phyloP scores from a whole-genome alignment of 2,797 vertebrate genomes.

The Rhadinocentrus ornatus region DNA sequence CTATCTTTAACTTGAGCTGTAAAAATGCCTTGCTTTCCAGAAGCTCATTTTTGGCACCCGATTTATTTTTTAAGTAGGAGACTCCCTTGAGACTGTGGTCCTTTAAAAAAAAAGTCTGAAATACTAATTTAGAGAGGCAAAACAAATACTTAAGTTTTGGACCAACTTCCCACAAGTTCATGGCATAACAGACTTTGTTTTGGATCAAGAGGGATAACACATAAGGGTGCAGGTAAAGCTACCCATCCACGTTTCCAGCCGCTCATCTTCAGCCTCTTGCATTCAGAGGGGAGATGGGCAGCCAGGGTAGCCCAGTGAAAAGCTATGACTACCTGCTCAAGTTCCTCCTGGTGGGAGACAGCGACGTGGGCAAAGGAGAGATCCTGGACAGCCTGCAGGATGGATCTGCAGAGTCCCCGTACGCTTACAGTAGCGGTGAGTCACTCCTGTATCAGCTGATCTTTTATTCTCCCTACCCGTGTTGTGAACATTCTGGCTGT shows the following conservation, averaged over 20 bases:
- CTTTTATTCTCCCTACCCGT: not conserved
- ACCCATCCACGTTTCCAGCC: conserved; percentile 14
- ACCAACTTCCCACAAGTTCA: conserved; percentile 24
- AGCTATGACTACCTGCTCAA: conserved; percentile 98
- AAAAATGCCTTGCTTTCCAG: conserved; percentile 25
- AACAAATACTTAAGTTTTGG: conserved; percentile 21
- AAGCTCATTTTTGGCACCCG: conserved; percentile 21
- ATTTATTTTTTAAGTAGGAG: conserved; percentile 14
- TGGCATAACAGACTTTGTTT: conserved; percentile 53
- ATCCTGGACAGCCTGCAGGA: conserved; percentile 97
- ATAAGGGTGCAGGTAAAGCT: not conserved
- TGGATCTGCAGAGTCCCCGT: conserved; percentile 94
- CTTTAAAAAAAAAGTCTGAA: not conserved
- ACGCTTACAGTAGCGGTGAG: conserved; percentile 95
- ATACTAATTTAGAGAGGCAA: not conserved
- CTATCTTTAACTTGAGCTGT: conserved; percentile 1
- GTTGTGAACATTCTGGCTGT: conserved; percentile 26
- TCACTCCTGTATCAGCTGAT: conserved; percentile 56
- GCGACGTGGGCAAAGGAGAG: conserved; percentile 97
- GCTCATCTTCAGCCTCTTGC: conserved; percentile 19
- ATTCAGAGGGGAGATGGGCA: conserved; percentile 84
- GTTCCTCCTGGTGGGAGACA: conserved; percentile 97
- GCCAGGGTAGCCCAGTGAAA: conserved; percentile 97
- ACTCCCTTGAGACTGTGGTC: conserved; percentile 19
- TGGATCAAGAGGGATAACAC: conserved; percentile 1